Percentiles rank a stretch among this genome's conserved stretches.
Evolutionary conservation across 2,888 invertebrate genomes (phyloP).

Genomic region (Acheta domesticus): DNA sequence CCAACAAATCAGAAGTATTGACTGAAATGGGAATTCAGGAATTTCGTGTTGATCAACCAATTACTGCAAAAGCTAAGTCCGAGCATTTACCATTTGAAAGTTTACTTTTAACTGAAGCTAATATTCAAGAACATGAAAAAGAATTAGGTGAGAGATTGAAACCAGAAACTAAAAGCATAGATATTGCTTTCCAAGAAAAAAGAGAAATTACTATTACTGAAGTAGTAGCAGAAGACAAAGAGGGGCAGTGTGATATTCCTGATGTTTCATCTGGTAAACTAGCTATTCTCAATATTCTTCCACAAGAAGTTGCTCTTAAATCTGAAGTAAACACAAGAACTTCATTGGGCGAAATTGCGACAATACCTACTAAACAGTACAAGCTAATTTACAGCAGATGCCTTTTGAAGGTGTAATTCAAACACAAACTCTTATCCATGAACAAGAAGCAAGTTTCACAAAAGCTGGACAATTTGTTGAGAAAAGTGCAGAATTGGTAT

Average conservation of each 20-base stretch:
- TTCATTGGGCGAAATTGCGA: slow-evolving; percentile 40
- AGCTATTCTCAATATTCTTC: slow-evolving; percentile 46
- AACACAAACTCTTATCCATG: slow-evolving; percentile 49
- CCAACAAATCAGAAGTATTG: slow-evolving; percentile 43
- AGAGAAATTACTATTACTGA: slow-evolving; percentile 47
- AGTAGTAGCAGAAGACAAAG: slow-evolving; percentile 47
- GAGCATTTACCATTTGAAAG: slow-evolving; percentile 40
- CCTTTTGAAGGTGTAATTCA: slow-evolving; percentile 48
- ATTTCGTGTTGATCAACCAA: slow-evolving; percentile 29
- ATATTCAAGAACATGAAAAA: slow-evolving; percentile 39
- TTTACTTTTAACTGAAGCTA: slow-evolving; percentile 37
- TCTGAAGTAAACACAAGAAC: slow-evolving; percentile 43
- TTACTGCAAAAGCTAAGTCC: slow-evolving; percentile 36
- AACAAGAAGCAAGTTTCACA: slow-evolving; percentile 48
- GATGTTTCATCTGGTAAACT: slow-evolving; percentile 44
- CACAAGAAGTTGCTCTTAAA: slow-evolving; percentile 49
- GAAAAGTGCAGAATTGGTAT: slow-evolving; percentile 46
- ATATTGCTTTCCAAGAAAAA: slow-evolving; percentile 41
- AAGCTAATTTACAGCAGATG: slow-evolving; percentile 46
- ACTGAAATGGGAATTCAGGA: slow-evolving; percentile 41
- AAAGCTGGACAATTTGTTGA: slow-evolving; percentile 43
- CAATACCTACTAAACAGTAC: slow-evolving; percentile 41
- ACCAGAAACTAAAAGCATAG: slow-evolving; percentile 45
- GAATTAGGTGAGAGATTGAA: slow-evolving; percentile 45
- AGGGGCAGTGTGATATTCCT: slow-evolving; percentile 43